Evolutionary conservation across 2,797 vertebrate genomes (phyloP).

Genomic region (Trachurus trachurus): DNA sequence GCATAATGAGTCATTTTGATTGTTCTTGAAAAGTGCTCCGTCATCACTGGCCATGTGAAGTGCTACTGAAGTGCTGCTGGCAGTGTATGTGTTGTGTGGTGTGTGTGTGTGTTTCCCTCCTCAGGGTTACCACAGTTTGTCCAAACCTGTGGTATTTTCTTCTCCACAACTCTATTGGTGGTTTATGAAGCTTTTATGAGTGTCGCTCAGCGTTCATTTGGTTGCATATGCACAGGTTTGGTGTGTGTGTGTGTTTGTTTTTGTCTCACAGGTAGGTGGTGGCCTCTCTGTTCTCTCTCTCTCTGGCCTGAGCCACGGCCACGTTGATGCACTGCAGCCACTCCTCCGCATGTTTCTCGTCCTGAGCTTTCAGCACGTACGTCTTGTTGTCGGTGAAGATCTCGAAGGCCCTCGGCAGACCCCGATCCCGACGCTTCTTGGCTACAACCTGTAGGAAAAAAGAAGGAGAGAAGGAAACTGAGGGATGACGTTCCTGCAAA

Average conservation of each 20-base stretch:
- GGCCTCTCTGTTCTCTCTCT: constrained; percentile 91
- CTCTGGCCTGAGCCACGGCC: constrained; percentile 92
- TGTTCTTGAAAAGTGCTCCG: not conserved
- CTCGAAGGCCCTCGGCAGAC: constrained; percentile 95
- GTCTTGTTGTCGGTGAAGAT: constrained; percentile 95
- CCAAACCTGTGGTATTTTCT: not conserved
- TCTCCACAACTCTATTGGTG: not conserved
- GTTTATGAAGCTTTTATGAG: not conserved
- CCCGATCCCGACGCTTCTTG: constrained; percentile 91
- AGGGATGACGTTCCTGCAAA: constrained; percentile 2
- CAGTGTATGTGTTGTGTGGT: constrained; percentile 7
- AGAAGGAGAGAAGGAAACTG: not conserved
- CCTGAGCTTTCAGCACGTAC: constrained; percentile 95
- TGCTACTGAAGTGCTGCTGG: constrained; percentile 16
- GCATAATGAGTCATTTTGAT: constrained; percentile 12
- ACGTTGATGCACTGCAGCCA: constrained; percentile 98
- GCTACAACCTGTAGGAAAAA: constrained; percentile 79
- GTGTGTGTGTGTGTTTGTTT: not conserved
- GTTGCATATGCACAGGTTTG: not conserved
- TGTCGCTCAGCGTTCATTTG: not conserved
- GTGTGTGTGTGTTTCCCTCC: not conserved
- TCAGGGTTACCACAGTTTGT: not conserved
- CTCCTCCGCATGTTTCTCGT: constrained; percentile 91
- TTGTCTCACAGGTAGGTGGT: constrained; percentile 92
- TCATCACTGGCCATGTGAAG: not conserved